Conservation (phyloP, 2,113 vertebrate genomes). For the Phyllostomus hastatus region DNA sequence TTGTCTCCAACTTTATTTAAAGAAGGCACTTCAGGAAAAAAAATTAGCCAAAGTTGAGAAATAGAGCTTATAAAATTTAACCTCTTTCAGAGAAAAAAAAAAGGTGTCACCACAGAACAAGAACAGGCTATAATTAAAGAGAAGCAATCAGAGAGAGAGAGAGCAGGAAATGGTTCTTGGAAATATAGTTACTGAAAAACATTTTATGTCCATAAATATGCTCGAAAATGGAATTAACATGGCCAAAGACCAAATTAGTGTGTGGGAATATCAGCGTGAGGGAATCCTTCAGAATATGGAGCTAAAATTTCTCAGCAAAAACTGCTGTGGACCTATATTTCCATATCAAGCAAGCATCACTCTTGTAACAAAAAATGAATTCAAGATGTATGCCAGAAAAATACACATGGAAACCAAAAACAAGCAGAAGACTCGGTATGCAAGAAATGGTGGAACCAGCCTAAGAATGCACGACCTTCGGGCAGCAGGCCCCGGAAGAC, state of each 20-base stretch:
- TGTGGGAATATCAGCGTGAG: background rate
- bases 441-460: background rate
- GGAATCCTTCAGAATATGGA: background rate
- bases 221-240: background rate
- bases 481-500: background rate
- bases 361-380: background rate
- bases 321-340: background rate
- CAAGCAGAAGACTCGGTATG: background rate
- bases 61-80: background rate
- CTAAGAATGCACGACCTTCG: background rate
- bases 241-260: background rate
- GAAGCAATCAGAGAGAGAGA: background rate
- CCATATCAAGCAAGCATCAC: background rate
- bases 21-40: background rate
- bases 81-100: background rate
- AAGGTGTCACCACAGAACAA: background rate
- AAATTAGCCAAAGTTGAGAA: background rate
- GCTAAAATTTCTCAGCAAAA: background rate
- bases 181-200: background rate
- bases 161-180: background rate
- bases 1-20: slow-evolving; percentile 9
- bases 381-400: slow-evolving; percentile 4
- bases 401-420: background rate
- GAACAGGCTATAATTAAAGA: background rate
- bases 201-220: background rate